These are phyloP conservation scores for Phytoseiulus persimilis DNA, from an alignment of 2,888 invertebrate genomes.

Conservation along the genomic window DNA sequence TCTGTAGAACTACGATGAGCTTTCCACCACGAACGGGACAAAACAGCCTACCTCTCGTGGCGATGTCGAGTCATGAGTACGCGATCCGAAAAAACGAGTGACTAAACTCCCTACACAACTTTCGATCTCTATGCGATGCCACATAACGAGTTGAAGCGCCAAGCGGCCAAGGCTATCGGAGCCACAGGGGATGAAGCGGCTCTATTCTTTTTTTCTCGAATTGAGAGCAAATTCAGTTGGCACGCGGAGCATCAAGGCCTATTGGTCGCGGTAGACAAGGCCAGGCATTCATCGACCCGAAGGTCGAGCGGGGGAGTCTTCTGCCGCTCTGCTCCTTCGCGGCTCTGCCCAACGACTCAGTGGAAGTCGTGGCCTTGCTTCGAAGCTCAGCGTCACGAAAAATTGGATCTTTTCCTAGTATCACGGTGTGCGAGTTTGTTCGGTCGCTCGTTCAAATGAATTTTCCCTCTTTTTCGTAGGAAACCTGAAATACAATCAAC, in stretches of 20 bases:
- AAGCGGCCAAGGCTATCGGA: neutral
- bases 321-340: neutral
- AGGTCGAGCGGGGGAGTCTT: slow-evolving; percentile 5
- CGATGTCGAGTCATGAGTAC: neutral
- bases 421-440: neutral
- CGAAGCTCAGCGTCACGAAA: neutral
- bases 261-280: neutral
- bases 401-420: neutral
- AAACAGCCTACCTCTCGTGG: too few relatives aligned
- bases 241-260: neutral
- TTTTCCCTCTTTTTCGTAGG: neutral
- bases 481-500: neutral
- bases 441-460: neutral
- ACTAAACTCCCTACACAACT: neutral
- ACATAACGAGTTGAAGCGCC: neutral
- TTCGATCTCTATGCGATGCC: neutral
- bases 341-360: neutral
- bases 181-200: neutral
- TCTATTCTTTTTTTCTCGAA: neutral
- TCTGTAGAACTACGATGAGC: too few relatives aligned
- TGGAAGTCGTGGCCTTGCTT: neutral
- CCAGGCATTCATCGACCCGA: neutral
- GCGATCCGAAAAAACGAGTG: neutral
- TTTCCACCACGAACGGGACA: too few relatives aligned
- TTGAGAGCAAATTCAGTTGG: neutral